These are phyloP conservation scores for Drosophila pseudotalamancana DNA, from an alignment of 2,888 invertebrate genomes.

Conservation along the genomic window DNA sequence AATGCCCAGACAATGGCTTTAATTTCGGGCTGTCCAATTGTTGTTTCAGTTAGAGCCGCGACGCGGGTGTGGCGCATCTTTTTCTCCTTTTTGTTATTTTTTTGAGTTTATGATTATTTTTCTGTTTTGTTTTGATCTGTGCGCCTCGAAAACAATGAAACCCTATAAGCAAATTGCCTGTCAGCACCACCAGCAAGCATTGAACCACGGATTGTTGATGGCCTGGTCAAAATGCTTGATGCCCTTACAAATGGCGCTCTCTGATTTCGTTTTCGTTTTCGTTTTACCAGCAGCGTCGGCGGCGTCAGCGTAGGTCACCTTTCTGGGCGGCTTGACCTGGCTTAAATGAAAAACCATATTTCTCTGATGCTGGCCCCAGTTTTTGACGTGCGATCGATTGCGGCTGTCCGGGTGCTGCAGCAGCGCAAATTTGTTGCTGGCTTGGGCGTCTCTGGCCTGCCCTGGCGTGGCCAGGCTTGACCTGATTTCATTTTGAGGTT, in stretches of 20 bases:
- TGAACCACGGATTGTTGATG: constrained; percentile 44
- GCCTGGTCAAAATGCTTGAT: constrained; percentile 68
- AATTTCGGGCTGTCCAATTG: constrained; percentile 69
- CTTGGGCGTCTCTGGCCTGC: constrained; percentile 40
- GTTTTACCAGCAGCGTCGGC: constrained; percentile 6
- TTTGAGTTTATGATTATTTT: constrained; percentile 33
- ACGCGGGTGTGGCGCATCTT: constrained; percentile 77
- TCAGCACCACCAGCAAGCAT: constrained; percentile 52
- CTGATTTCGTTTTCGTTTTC: constrained; percentile 59
- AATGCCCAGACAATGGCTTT: constrained; percentile 73
- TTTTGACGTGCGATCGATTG: constrained; percentile 77
- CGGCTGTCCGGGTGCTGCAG: constrained; percentile 66
- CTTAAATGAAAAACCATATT: constrained; percentile 80
- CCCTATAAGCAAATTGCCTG: constrained; percentile 72
- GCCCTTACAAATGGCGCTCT: constrained; percentile 71
- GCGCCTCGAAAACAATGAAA: constrained; percentile 65
- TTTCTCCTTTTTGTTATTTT: constrained; percentile 31
- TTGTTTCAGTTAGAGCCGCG: constrained; percentile 43
- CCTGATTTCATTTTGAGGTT: constrained; percentile 73
- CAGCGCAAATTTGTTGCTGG: constrained; percentile 70
- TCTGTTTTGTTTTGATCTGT: constrained; percentile 66
- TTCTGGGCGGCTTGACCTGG: constrained; percentile 74
- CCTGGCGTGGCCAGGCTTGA: constrained; percentile 30
- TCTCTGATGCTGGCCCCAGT: constrained; percentile 73
- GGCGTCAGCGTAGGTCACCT: constrained; percentile 53